Evolutionary conservation across 2,888 invertebrate genomes (phyloP), one percentile per base, ranked within the genome.

Genomic region (Eurois occulta): DNA sequence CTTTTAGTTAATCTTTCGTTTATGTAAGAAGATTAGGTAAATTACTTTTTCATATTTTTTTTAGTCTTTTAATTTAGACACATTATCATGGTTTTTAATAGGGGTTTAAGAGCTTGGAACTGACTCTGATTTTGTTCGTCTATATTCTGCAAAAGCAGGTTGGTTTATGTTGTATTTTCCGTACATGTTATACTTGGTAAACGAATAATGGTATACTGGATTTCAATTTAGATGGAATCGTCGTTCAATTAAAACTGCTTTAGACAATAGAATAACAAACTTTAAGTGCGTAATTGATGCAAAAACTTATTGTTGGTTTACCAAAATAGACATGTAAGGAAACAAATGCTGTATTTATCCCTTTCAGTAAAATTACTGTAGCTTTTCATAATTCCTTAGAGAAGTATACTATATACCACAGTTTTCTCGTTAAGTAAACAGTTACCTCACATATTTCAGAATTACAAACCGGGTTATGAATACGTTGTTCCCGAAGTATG

Each of bases 401-500:
- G 62, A 52, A 66, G 18, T 68, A 28, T 24, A 35, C 65, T n/a
- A 32, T 28, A 71, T 21, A 18, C 24, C 60, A 13, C 67, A 74
- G 72, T 75, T 85, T 85, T 85, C 76, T 77, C 65, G 74, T 68
- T 70, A 85, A 62, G 74, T 66, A 72, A 83, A 83, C 77, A 62
- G 72, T 85, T 70, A 68, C 60, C 43, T 78, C 67, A 77, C 69
- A 65, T 52, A 67, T 78, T 76, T 72, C 72, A 58, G 41, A 73
- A 81, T 81, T 73, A 78, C 65, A 78, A 77, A 77, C 69, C 21
- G 28, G 82, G 71, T 79, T 87, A 85, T 83, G 85, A 81, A 85
- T 86, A 83, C 73, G 58, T 76, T 79, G 68, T 85, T 83, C 70
- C 24, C 18, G 35, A 83, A 81, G 78, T 87, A 87, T 85, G 77